Percentiles rank a stretch among this genome's conserved stretches.
These are phyloP conservation scores for Crotalus tigris DNA, from an alignment of 2,113 vertebrate genomes.

Conservation along the genomic window DNA sequence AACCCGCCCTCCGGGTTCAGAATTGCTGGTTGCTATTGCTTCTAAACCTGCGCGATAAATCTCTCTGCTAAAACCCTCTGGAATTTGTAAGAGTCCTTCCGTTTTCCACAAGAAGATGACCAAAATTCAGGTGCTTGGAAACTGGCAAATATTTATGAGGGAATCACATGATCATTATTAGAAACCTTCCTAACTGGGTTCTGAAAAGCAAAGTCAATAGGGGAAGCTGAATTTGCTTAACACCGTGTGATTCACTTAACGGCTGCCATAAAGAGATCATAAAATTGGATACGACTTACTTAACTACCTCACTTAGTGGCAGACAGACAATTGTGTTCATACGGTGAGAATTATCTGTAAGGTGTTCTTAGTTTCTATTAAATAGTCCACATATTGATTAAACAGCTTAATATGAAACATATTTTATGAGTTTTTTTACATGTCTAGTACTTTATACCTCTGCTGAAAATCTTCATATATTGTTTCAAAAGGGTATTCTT, in stretches of 20 bases:
- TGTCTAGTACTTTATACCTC: background rate
- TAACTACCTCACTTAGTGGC: background rate
- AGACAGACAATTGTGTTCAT: background rate
- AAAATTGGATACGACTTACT: background rate
- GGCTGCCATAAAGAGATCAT: background rate
- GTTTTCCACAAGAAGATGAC: too few relatives aligned
- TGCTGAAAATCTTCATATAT: background rate
- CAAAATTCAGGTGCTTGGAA: background rate
- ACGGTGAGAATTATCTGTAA: background rate
- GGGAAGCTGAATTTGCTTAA: background rate
- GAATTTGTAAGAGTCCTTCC: too few relatives aligned
- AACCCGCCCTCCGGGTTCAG: too few relatives aligned
- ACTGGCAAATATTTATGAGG: background rate
- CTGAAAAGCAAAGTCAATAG: background rate
- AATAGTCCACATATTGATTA: constrained; percentile 43
- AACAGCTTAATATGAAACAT: background rate
- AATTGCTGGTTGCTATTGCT: too few relatives aligned
- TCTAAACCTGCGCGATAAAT: too few relatives aligned
- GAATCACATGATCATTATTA: background rate
- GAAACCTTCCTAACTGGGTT: background rate
- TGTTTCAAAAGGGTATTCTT: constrained; percentile 11
- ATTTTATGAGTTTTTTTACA: constrained; percentile 31
- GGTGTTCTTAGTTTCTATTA: background rate
- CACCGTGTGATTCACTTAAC: background rate
- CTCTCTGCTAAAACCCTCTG: too few relatives aligned